These are phyloP conservation scores for Drosophila leontia DNA, from an alignment of 1,140 invertebrate species.

Conservation along the genomic window DNA sequence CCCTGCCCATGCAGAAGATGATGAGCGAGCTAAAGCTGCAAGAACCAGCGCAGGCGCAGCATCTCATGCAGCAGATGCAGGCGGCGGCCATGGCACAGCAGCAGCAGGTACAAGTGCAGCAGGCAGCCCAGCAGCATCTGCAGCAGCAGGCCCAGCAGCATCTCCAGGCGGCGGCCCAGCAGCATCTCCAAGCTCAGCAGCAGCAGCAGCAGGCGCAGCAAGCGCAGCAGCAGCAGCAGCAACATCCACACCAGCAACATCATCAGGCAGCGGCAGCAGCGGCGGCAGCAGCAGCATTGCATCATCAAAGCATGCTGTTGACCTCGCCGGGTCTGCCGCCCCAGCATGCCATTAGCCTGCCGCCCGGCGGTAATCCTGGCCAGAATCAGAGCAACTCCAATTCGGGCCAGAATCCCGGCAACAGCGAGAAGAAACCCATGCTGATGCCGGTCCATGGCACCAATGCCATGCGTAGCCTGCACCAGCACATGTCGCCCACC, in stretches of 20 bases:
- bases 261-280: slow-evolving; percentile 89
- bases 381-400: slow-evolving; percentile 50
- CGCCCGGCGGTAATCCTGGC: slow-evolving; percentile 32
- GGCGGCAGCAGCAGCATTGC: slow-evolving; percentile 88
- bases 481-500: slow-evolving; percentile 93
- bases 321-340: slow-evolving; percentile 88
- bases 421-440: slow-evolving; percentile 86
- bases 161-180: slow-evolving; percentile 84
- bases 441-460: slow-evolving; percentile 84
- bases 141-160: slow-evolving; percentile 85
- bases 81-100: slow-evolving; percentile 86
- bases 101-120: slow-evolving; percentile 87
- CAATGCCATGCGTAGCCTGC: slow-evolving; percentile 88
- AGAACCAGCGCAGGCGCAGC: slow-evolving; percentile 90
- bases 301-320: slow-evolving; percentile 87
- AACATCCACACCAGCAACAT: slow-evolving; percentile 79
- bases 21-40: slow-evolving; percentile 89
- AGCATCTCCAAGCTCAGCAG: slow-evolving; percentile 85
- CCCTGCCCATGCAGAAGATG: slow-evolving; percentile 90
- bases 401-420: neutral
- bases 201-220: slow-evolving; percentile 70
- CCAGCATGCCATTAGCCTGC: slow-evolving; percentile 87
- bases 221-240: slow-evolving; percentile 88
- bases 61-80: slow-evolving; percentile 87
- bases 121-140: slow-evolving; percentile 89